Percentiles rank a stretch among this genome's conserved stretches.
Conservation (phyloP, 2,888 invertebrate species). For the Lacanobia oleracea region DNA sequence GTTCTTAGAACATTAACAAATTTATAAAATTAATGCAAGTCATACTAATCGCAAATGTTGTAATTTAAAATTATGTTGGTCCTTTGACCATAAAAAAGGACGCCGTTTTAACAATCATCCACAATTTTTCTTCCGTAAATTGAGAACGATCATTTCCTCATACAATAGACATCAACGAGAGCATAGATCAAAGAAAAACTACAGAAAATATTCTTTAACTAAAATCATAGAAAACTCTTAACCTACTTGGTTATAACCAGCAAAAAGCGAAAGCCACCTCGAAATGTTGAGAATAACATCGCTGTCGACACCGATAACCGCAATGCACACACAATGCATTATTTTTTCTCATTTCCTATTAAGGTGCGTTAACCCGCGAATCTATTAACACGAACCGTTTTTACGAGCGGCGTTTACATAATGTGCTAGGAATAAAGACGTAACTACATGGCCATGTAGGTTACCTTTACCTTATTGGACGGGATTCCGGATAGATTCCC, state of each 20-base stretch:
- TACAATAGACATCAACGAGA: conserved; percentile 77
- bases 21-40: neutral
- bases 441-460: neutral
- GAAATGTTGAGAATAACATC: conserved; percentile 57
- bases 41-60: neutral
- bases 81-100: neutral
- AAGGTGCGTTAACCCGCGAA: conserved; percentile 49
- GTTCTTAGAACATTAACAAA: conserved; percentile 1
- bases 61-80: neutral
- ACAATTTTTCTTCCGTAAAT: conserved; percentile 4
- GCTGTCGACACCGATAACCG: conserved; percentile 42
- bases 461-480: neutral
- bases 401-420: conserved; percentile 37
- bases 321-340: conserved; percentile 57
- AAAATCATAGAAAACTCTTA: conserved; percentile 40
- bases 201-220: conserved; percentile 17
- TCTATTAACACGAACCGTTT: conserved; percentile 34
- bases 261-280: conserved; percentile 59
- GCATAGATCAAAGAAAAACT: conserved; percentile 28
- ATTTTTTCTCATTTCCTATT: conserved; percentile 59
- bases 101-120: too few species aligned
- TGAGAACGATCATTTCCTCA: conserved; percentile 20
- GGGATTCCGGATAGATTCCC: neutral
- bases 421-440: conserved; percentile 15
- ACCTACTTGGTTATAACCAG: conserved; percentile 47